Evolutionary conservation across 2,113 vertebrate genomes (phyloP).

Genomic region (Melanocharis versteri): DNA sequence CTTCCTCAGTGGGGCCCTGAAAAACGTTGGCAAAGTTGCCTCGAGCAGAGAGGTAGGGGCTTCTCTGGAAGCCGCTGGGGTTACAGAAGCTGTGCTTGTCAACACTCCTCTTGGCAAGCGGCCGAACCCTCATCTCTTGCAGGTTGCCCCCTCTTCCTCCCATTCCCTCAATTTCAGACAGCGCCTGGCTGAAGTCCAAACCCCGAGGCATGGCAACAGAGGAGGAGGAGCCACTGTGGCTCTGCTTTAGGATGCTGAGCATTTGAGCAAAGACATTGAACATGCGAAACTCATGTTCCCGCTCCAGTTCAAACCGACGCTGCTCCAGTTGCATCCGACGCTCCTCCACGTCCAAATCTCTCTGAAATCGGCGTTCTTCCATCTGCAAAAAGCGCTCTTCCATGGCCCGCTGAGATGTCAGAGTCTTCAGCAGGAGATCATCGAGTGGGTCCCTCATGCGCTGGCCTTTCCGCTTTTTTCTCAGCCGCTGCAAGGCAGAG

Average conservation of each 20-base stretch:
- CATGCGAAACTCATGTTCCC: conserved; percentile 82
- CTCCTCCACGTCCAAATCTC: conserved; percentile 77
- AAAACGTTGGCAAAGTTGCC: conserved; percentile 75
- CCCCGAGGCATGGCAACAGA: neutral
- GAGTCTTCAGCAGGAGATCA: conserved; percentile 75
- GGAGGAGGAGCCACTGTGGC: neutral
- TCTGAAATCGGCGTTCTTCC: conserved; percentile 75
- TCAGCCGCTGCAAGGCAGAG: conserved; percentile 35
- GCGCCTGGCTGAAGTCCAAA: conserved; percentile 47
- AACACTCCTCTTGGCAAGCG: neutral
- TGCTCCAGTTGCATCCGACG: conserved; percentile 81
- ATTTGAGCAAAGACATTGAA: conserved; percentile 77
- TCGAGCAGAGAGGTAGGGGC: conserved; percentile 78
- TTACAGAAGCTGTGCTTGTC: neutral
- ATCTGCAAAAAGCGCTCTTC: conserved; percentile 80
- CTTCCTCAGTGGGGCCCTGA: conserved; percentile 73
- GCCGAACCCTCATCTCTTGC: neutral
- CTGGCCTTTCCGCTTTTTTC: conserved; percentile 44
- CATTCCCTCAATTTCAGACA: neutral
- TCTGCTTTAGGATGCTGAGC: conserved; percentile 62
- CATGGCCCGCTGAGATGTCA: conserved; percentile 75
- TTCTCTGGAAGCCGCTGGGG: conserved; percentile 18
- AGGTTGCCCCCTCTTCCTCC: neutral
- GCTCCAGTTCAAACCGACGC: conserved; percentile 72
- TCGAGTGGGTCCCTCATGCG: conserved; percentile 54